Base-by-base conservation (phyloP, 2,888 invertebrate genomes). In the Plemyria rubiginata region DNA sequence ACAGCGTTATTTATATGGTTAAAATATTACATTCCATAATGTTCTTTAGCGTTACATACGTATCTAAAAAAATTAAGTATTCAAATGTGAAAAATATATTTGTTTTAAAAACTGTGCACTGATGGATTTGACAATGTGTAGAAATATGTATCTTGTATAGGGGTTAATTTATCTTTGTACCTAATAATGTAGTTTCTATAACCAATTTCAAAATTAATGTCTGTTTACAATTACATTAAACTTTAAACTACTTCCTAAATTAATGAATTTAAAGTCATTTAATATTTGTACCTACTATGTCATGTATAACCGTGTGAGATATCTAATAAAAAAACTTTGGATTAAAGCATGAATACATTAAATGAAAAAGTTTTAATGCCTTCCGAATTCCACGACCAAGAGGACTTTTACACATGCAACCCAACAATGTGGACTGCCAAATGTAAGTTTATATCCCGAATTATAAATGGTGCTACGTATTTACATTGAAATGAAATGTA, bases 71-170 rank as follows among this genome's bases (percentile, higher is more conserved):
- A 45, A 29, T 15, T 8, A 38, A 53, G 11, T 38, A 51, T 16
- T 6, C 0, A 32, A 45, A n/a, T 46, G 45, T 36, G 11, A 48
- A 11, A 50, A 49, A 43, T 22, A 51, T 43, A 48, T 60, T 56
- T 54, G 54, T 66, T 65, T 53, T 41, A 67, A 54, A 71, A 76
- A 76, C 66, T 74, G 76, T 75, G 87, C 87, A 87, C 87, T 78
- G 79, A 86, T 65, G 87, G 87, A 87, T 87, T 87, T 87, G 86
- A 86, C 54, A 81, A 76, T 46, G 66, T 65, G 79, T 86, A 87
- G 82, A 70, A 66, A 38, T 46, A 12, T 45, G 16, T 45, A n/a
- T 15, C 43, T 15, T 74, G 72, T 60, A 62, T 58, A 63, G 62
- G 62, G 57, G 52, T 49, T 70, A 71, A 60, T 57, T 62, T 66